Evolutionary conservation across 2,113 vertebrate species (phyloP).

Genomic region (Thryonomys swinderianus): DNA sequence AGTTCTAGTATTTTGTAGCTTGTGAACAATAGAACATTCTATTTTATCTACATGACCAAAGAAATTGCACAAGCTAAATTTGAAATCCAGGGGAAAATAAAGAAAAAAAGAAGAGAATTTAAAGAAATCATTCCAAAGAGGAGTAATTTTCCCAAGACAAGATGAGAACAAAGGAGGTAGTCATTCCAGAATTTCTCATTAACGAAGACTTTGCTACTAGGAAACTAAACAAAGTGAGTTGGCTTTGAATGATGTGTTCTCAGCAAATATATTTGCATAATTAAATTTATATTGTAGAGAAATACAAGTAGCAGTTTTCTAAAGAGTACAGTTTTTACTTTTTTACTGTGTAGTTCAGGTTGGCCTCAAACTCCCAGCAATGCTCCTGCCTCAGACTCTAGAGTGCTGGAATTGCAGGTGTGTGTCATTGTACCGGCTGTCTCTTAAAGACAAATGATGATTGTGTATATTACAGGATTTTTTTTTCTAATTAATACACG

Average conservation of each 20-base stretch:
- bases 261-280: slow-evolving; percentile 47
- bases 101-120: not conserved
- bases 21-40: not conserved
- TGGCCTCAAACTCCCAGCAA: not conserved
- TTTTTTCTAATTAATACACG: not conserved
- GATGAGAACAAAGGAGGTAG: not conserved
- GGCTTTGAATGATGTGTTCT: not conserved
- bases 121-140: not conserved
- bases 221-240: not conserved
- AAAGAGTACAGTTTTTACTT: not conserved
- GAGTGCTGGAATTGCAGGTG: not conserved
- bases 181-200: not conserved
- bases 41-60: not conserved
- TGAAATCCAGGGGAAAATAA: not conserved
- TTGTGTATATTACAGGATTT: not conserved
- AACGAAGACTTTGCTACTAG: not conserved
- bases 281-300: not conserved
- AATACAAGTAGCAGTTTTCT: slow-evolving; percentile 2
- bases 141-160: not conserved
- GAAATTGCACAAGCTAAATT: not conserved
- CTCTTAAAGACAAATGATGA: not conserved
- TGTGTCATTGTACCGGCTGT: no score
- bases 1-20: not conserved
- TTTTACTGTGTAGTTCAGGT: not conserved
- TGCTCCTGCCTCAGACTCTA: not conserved